Evolutionary conservation across 2,888 invertebrate species (phyloP).

Genomic region (Helleia helle): DNA sequence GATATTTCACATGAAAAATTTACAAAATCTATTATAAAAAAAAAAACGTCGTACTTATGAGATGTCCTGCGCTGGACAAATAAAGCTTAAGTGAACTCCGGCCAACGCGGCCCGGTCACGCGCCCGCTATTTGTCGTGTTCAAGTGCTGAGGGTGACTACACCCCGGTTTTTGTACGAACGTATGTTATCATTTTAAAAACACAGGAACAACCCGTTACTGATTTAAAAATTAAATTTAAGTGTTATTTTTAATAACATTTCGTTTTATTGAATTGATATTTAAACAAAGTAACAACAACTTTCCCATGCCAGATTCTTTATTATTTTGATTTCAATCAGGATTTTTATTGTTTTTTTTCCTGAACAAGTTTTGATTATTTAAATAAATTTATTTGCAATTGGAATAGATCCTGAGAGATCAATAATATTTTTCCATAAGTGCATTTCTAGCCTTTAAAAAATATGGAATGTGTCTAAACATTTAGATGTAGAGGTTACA

Average conservation of each 20-base stretch:
- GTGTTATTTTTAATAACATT: slow-evolving; percentile 28
- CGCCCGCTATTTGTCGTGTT: slow-evolving; percentile 45
- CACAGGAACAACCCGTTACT: slow-evolving; percentile 27
- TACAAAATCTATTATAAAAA: too few species aligned
- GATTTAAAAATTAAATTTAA: slow-evolving; percentile 37
- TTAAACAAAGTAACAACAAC: slow-evolving; percentile 14
- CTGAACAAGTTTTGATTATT: too few species aligned
- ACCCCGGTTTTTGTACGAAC: slow-evolving; percentile 25
- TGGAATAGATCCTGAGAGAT: too few species aligned
- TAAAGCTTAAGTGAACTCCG: slow-evolving; percentile 29
- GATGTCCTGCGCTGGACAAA: slow-evolving; percentile 30
- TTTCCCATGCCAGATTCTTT: slow-evolving; percentile 16
- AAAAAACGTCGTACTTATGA: slow-evolving; percentile 26
- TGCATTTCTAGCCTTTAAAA: too few species aligned
- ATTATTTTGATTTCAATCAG: too few species aligned
- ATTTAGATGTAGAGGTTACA: too few species aligned
- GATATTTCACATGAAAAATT: too few species aligned
- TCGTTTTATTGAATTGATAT: slow-evolving; percentile 10
- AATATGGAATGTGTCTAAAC: too few species aligned
- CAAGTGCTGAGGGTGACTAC: slow-evolving; percentile 33
- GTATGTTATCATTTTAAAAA: slow-evolving; percentile 53
- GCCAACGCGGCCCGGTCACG: slow-evolving; percentile 41
- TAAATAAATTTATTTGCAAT: too few species aligned
- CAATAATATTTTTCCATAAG: too few species aligned
- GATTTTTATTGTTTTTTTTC: too few species aligned